Base-by-base conservation (phyloP, 2,888 invertebrate genomes). In the Nemotelus pantherinus region DNA sequence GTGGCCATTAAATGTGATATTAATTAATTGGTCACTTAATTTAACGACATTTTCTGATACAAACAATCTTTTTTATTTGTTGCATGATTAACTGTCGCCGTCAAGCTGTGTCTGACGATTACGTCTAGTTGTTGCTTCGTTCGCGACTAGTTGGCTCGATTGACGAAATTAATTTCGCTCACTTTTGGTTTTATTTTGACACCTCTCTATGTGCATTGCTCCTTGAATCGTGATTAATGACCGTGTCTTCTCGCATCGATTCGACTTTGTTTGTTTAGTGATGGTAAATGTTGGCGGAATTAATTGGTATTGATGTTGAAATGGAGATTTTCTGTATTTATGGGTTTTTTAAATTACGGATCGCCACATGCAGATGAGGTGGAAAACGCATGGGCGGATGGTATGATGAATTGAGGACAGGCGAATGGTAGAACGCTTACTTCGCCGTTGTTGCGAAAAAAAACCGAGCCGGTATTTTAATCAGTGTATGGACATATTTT, bases 21-120 rank as follows among this genome's bases (percentile, higher is more conserved):
- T 86, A 87, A 86, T 86, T 87, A 86, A 86, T 86, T 87, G 87
- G 85, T 85, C 85, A 86, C 87, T 86, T 87, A 86, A 87, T 86
- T 86, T 86, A 86, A 86, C 86, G 86, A 86, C 85, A 55, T 70
- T 70, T 77, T 76, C 58, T 72, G 72, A 72, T 72, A 72, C 72
- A 57, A 68, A 60, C 72, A 60, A 72, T 72, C 48, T 64, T 55
- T 60, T 76, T 76, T 64, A 25, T 65, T 76, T 65, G 48, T 63
- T 57, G 43, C 70, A 70, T 70, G 74, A 74, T 74, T 63, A 74
- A 74, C 48, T 63, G 60, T 47, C 50, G 48, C 53, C 48, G 58
- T 60, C 72, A 53, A 50, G 47, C 74, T 63, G 74, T 44, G 74
- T 39, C 60, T 48, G 53, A 41, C 60, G 71, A 72, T 63, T 57